Evolutionary conservation across 2,888 invertebrate species (phyloP).

Genomic region (Drosophila mercatorum): DNA sequence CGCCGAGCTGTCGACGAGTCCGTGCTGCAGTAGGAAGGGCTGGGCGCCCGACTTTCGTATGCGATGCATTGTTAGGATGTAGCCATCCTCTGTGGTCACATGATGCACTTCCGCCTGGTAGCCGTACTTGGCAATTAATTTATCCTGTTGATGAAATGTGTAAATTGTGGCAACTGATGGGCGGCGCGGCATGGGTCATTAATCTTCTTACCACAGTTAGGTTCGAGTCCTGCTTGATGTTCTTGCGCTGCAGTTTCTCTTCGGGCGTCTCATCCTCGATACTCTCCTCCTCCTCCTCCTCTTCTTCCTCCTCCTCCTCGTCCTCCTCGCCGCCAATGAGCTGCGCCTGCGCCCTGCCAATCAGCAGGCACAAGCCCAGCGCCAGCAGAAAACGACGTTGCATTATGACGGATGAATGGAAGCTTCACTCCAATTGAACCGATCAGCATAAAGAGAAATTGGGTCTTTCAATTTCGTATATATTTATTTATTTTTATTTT

Average conservation of each 20-base stretch:
- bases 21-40: slow-evolving; percentile 88
- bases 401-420: slow-evolving; percentile 42
- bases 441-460: slow-evolving; percentile 62
- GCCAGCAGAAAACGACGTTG: slow-evolving; percentile 50
- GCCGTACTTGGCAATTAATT: slow-evolving; percentile 87
- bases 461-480: slow-evolving; percentile 14
- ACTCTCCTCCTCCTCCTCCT: slow-evolving; percentile 82
- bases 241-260: slow-evolving; percentile 79
- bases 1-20: slow-evolving; percentile 90
- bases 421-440: slow-evolving; percentile 10
- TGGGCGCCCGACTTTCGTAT: slow-evolving; percentile 87
- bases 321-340: slow-evolving; percentile 81
- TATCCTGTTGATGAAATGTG: slow-evolving; percentile 77
- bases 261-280: slow-evolving; percentile 80
- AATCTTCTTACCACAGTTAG: slow-evolving; percentile 80
- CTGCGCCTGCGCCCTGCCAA: slow-evolving; percentile 60
- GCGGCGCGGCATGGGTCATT: slow-evolving; percentile 28
- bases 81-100: slow-evolving; percentile 91
- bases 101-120: slow-evolving; percentile 88
- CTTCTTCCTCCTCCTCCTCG: slow-evolving; percentile 82
- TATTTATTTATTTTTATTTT: background rate
- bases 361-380: slow-evolving; percentile 57
- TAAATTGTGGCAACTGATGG: slow-evolving; percentile 35
- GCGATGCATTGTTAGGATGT: slow-evolving; percentile 90
- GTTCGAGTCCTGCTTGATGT: slow-evolving; percentile 81